phyloP scores from a whole-genome alignment of 2,888 invertebrate species.

The Melolontha melolontha region DNA sequence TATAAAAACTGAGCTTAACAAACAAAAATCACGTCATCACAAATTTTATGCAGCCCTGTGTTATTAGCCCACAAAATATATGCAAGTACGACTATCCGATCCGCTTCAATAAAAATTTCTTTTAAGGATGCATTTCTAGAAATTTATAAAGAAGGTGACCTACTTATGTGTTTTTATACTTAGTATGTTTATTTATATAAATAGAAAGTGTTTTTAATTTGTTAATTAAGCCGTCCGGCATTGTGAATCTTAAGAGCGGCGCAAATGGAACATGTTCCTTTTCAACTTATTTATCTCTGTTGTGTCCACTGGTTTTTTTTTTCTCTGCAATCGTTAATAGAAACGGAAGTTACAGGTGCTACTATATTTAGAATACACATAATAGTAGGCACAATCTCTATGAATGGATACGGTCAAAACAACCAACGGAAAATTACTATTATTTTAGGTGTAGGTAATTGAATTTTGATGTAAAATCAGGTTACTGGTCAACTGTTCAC shows the following conservation, averaged over 20 bases:
- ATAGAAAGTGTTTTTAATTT: slow-evolving; percentile 38
- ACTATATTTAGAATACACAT: not conserved
- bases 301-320: slow-evolving; percentile 7
- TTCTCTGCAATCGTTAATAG: slow-evolving; percentile 1
- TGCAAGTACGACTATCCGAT: not conserved
- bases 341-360: slow-evolving; percentile 23
- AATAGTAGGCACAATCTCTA: not conserved
- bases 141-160: slow-evolving; percentile 35
- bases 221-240: slow-evolving; percentile 21
- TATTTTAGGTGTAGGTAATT: slow-evolving; percentile 3
- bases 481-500: slow-evolving; percentile 1
- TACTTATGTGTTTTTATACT: slow-evolving; percentile 8
- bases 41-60: too few relatives aligned
- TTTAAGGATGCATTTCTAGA: slow-evolving; percentile 33
- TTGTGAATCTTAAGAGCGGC: slow-evolving; percentile 15
- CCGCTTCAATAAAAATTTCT: slow-evolving; percentile 19
- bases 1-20: too few relatives aligned
- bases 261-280: slow-evolving; percentile 7
- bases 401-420: slow-evolving; percentile 3
- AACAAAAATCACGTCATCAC: too few relatives aligned
- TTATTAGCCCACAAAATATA: too few relatives aligned
- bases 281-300: not conserved
- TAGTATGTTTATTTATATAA: slow-evolving; percentile 16
- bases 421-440: slow-evolving; percentile 1
- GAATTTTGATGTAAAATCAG: slow-evolving; percentile 3